Conservation (phyloP, 1,140 invertebrate genomes). For the Magallana gigas region DNA sequence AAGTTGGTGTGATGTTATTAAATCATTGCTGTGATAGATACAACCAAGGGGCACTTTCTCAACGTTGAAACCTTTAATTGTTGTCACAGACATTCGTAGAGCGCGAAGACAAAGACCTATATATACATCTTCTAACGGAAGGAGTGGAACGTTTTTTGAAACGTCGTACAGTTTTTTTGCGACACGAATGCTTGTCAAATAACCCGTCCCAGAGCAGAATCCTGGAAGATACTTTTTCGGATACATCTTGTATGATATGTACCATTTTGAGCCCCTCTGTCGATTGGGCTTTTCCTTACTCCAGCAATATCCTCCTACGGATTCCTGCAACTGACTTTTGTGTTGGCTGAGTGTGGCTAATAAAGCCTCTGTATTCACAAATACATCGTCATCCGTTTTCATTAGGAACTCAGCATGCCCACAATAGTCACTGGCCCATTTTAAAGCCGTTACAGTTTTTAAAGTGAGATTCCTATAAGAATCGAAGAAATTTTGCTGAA, state of each 20-base stretch:
- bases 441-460: slow-evolving; percentile 90
- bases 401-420: slow-evolving; percentile 54
- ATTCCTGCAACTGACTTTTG: neutral
- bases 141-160: slow-evolving; percentile 68
- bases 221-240: slow-evolving; percentile 74
- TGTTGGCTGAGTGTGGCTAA: neutral
- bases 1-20: slow-evolving; percentile 5
- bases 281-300: slow-evolving; percentile 52
- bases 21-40: slow-evolving; percentile 54
- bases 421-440: slow-evolving; percentile 87
- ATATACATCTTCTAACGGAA: slow-evolving; percentile 78
- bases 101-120: slow-evolving; percentile 64
- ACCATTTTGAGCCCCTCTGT: slow-evolving; percentile 78
- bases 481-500: slow-evolving; percentile 89
- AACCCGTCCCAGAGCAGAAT: slow-evolving; percentile 78
- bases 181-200: slow-evolving; percentile 74
- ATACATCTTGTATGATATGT: slow-evolving; percentile 72
- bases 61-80: slow-evolving; percentile 50
- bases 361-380: slow-evolving; percentile 54
- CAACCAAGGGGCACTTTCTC: slow-evolving; percentile 36
- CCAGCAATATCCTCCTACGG: neutral
- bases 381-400: slow-evolving; percentile 60
- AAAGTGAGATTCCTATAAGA: slow-evolving; percentile 91
- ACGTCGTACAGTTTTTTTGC: slow-evolving; percentile 69
- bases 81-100: slow-evolving; percentile 49